Evolutionary conservation across 1,140 invertebrate species (phyloP), one percentile per base, ranked within the genome.

Genomic region (Sinella curviseta): DNA sequence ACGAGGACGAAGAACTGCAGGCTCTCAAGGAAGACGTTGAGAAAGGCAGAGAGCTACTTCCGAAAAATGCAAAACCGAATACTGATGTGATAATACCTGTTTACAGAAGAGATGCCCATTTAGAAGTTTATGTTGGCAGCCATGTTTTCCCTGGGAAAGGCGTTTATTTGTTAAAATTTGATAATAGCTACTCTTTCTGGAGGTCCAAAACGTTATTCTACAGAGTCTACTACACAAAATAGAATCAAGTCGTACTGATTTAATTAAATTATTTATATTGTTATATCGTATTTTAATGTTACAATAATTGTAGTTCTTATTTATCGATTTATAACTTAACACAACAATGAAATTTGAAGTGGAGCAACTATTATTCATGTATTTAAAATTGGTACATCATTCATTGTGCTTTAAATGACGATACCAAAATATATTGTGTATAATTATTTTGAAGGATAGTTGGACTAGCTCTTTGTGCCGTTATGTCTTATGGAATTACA

Each of bases 171-270:
- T 89, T 99, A 12, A 99, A 99, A 89, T 99, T 99, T 88, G 98
- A 99, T 88, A 99, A 99, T 89, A 97, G 97, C 0, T 99, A 99
- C 88, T 99, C 97, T 57, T 89, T 99, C 77, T 99, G 97, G 97
- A 92, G 98, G 84, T 98, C 96, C 83, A 99, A 99, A 92, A 98
- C 96, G 16, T 90, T 99, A 33, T 99, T 99, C 87, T 99, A 99
- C 88, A 91, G 97, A 88, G 96, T 99, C 57, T 99, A 98, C 87
- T 99, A 99, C 85, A 98, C 96, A 74, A 92, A 91, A 81, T 92
- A 74, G 92, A 91, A 81, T 92, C 86, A 87, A 80, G 31, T 55
- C 39, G 34, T 76, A 30, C 33, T 28, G 57, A 65, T 26, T 26
- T 16, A 65, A 12, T 65, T 65, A 65, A 65, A 12, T 48, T 48